These are phyloP conservation scores for Arrhamphus sclerolepis DNA, from an alignment of 2,797 vertebrate genomes.

Conservation along the genomic window DNA sequence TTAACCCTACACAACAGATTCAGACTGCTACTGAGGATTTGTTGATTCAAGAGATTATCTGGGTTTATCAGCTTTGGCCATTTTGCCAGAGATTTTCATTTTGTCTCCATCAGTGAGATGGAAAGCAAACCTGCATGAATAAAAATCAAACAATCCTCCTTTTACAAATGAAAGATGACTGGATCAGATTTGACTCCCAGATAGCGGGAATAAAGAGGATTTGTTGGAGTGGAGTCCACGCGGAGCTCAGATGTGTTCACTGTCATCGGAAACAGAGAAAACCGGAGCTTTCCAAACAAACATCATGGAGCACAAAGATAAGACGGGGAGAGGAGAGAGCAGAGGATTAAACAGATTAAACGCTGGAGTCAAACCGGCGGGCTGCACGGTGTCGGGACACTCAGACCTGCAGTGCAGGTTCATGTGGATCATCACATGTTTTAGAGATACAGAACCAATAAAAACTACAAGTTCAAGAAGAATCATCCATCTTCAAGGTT, in stretches of 20 bases:
- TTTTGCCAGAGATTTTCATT: conserved; percentile 61
- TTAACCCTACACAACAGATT: conserved; percentile 20
- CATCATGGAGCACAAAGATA: conserved; percentile 67
- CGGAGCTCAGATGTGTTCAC: conserved; percentile 35
- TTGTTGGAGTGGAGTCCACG: conserved; percentile 52
- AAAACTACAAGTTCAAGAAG: too few relatives aligned
- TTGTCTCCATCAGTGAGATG: conserved; percentile 31
- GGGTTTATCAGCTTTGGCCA: conserved; percentile 67
- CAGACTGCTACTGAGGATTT: conserved; percentile 47
- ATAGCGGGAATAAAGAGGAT: conserved; percentile 63
- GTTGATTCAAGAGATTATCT: conserved; percentile 69
- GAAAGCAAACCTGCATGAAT: conserved; percentile 61
- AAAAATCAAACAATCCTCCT: conserved; percentile 29
- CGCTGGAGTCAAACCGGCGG: conserved; percentile 45
- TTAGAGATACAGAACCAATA: neutral
- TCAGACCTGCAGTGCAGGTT: conserved; percentile 13
- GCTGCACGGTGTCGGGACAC: conserved; percentile 27
- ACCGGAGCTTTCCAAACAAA: conserved; percentile 57
- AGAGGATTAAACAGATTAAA: conserved; percentile 67
- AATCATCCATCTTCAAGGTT: too few relatives aligned
- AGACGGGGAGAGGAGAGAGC: conserved; percentile 39
- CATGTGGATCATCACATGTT: conserved; percentile 1
- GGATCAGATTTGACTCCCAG: conserved; percentile 56
- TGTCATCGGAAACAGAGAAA: conserved; percentile 37
- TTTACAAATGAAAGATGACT: conserved; percentile 50